Evolutionary conservation across 1,140 invertebrate species (phyloP).

Genomic region (Brachionus angularis): DNA sequence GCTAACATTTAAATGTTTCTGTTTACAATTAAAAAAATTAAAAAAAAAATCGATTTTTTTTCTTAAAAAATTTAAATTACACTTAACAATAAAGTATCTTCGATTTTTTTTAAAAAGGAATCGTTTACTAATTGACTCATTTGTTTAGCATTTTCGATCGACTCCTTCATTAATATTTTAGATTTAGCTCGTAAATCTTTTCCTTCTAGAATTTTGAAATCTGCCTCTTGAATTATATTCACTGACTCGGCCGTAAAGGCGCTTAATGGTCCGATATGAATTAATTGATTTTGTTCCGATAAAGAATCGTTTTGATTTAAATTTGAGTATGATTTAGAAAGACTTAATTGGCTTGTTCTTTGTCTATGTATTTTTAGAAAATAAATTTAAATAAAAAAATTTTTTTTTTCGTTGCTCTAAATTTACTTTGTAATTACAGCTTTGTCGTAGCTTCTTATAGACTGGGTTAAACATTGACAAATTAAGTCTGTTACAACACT

Average conservation of each 20-base stretch:
- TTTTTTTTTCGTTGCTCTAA: neutral
- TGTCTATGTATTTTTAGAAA: neutral
- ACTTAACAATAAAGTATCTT: conserved; percentile 23
- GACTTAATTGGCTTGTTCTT: conserved; percentile 3
- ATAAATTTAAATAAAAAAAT: neutral
- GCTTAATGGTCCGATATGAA: conserved; percentile 51
- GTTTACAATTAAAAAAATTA: neutral
- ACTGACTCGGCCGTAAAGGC: conserved; percentile 56
- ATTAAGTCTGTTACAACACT: conserved; percentile 55
- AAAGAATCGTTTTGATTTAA: conserved; percentile 44
- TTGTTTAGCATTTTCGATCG: conserved; percentile 22
- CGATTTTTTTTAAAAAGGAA: conserved; percentile 33
- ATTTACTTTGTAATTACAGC: conserved; percentile 12
- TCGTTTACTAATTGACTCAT: conserved; percentile 5
- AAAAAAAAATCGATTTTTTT: too few species aligned
- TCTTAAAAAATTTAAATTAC: conserved; percentile 15
- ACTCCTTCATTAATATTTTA: conserved; percentile 32
- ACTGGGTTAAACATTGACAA: conserved; percentile 44
- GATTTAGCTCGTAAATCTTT: conserved; percentile 14
- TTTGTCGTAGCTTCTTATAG: conserved; percentile 36
- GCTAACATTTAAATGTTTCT: conserved; percentile 49
- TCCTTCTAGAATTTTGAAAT: conserved; percentile 46
- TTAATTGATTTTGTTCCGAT: conserved; percentile 46
- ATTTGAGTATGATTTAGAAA: conserved; percentile 44
- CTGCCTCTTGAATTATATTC: conserved; percentile 50